Evolutionary conservation across 2,113 vertebrate genomes (phyloP).

Genomic region (Prionailurus viverrinus): DNA sequence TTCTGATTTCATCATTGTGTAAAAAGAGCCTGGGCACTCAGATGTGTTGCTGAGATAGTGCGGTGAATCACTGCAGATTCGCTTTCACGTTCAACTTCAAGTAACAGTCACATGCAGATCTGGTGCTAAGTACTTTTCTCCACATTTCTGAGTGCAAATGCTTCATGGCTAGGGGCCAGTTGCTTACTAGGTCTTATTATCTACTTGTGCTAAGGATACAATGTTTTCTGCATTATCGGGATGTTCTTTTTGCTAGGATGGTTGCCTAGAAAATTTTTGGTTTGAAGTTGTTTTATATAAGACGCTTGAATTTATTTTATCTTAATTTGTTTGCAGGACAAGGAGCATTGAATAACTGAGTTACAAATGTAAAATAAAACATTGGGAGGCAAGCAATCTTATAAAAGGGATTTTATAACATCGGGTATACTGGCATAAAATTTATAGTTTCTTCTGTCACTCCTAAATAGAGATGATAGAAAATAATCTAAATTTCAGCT

Average conservation of each 20-base stretch:
- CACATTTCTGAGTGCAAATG: not conserved
- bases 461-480: slow-evolving; percentile 58
- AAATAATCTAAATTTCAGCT: slow-evolving; percentile 81
- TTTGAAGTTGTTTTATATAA: slow-evolving; percentile 70
- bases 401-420: slow-evolving; percentile 48
- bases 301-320: slow-evolving; percentile 75
- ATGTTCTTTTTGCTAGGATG: slow-evolving; percentile 33
- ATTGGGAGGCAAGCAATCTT: not conserved
- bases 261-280: slow-evolving; percentile 68
- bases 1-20: not conserved
- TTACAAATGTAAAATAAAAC: slow-evolving; percentile 69
- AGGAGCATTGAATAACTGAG: slow-evolving; percentile 41
- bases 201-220: not conserved
- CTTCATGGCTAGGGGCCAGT: not conserved
- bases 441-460: not conserved
- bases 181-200: slow-evolving; percentile 19
- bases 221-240: slow-evolving; percentile 19
- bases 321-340: slow-evolving; percentile 75
- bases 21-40: not conserved
- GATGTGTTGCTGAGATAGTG: not conserved
- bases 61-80: not conserved
- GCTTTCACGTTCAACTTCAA: not conserved
- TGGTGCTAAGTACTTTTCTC: not conserved
- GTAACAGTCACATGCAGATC: not conserved
- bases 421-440: not conserved